Base-by-base conservation (phyloP, 2,888 invertebrate genomes). In the Alloplasta piceator region DNA sequence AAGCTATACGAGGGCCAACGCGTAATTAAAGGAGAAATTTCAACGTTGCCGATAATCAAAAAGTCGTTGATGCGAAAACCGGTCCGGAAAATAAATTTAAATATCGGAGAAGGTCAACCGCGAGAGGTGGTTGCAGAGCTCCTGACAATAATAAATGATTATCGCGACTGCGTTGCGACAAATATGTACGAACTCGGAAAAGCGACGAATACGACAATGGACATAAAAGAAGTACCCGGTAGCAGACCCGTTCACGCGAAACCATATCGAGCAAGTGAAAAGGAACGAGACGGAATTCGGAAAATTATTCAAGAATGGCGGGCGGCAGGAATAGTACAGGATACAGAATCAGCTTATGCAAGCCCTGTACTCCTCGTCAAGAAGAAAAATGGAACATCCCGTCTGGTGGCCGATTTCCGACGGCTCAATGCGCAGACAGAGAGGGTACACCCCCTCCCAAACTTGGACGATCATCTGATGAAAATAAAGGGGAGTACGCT, bases 301-400 rank as follows among this genome's bases (percentile, higher is more conserved):
- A 60, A 5, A 38, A 79, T 82, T 5, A 36, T 83, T n/a, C 7
- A 41, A 16, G 78, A 80, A 4, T 74, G 76, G 68, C 55, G 41
- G n/a, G 38, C 63, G 1, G 66, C 70, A 6, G 80, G 78, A 2
- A 76, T 81, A 0, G 74, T 74, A 0, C 6, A 41, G 0, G 74
- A 74, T 5, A 78, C 70, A 3, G 50, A 61, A 0, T 78, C 67
- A 4, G 67, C 64, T 0, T 78, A 78, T 16, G 78, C 72, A 4
- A 73, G 61, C 5, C n/a, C n/a, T n/a, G n/a, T n/a, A n/a, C n/a
- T n/a, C n/a, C n/a, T n/a, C n/a, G 52, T 73, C 0, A 14, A 6
- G 7, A 66, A 72, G 12, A 78, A 78, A n/a, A 52, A 16, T 4
- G 78, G 72, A 2, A 12, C 10, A 7, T 10, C 60, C 10, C 55